Evolutionary conservation across 1,140 invertebrate species (phyloP).

Genomic region (Brachionus calyciflorus): DNA sequence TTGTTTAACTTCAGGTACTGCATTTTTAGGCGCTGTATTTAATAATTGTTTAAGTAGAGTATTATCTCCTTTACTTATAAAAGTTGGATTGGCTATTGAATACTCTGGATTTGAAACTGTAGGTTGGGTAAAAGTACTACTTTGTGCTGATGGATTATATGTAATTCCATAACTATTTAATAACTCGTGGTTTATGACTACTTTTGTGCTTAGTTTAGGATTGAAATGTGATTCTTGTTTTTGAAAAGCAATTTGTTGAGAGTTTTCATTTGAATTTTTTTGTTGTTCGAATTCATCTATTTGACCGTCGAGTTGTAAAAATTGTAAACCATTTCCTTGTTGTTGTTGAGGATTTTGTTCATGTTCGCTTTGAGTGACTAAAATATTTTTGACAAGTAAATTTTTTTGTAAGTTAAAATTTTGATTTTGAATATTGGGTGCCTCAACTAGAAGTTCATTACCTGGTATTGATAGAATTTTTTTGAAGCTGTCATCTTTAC

Average conservation of each 20-base stretch:
- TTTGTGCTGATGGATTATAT: background rate
- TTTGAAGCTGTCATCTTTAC: constrained; percentile 1
- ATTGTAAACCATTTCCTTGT: background rate
- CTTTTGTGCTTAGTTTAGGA: constrained; percentile 22
- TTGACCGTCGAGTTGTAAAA: constrained; percentile 26
- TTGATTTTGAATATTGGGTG: background rate
- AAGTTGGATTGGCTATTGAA: background rate
- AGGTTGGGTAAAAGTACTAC: background rate
- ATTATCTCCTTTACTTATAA: constrained; percentile 14
- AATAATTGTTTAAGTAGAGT: constrained; percentile 26
- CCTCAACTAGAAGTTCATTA: background rate
- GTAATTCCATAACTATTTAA: constrained; percentile 40
- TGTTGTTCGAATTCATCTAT: background rate
- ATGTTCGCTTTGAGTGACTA: constrained; percentile 1
- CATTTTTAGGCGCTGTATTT: constrained; percentile 39
- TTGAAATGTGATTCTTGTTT: constrained; percentile 23
- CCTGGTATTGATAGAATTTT: background rate
- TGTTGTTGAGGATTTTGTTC: background rate
- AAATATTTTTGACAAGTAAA: background rate
- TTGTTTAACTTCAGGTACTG: background rate
- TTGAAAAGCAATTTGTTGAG: background rate
- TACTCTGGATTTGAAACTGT: background rate
- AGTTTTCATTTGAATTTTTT: background rate
- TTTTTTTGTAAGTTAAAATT: constrained; percentile 5
- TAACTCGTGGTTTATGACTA: constrained; percentile 28